These are phyloP conservation scores for Odontocerum albicorne DNA, from an alignment of 2,888 invertebrate genomes.

Conservation along the genomic window DNA sequence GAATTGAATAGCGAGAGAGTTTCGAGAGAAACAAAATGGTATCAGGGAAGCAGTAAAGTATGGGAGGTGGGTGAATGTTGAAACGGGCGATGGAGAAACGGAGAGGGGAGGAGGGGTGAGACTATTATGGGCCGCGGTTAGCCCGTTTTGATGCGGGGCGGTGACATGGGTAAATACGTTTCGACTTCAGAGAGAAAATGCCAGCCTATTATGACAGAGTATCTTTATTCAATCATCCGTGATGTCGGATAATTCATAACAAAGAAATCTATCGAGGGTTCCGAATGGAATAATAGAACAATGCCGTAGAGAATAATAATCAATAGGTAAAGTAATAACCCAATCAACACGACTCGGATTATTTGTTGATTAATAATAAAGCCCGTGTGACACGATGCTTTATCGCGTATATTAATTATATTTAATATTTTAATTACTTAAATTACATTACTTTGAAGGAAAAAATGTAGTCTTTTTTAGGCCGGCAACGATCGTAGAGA, in stretches of 20 bases:
- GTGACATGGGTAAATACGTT: constrained; percentile 25
- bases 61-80: too few relatives aligned
- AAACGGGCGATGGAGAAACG: constrained; percentile 9
- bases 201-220: constrained; percentile 23
- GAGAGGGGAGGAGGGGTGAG: constrained; percentile 7
- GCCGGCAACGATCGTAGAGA: too few relatives aligned
- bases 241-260: constrained; percentile 24
- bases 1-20: constrained; percentile 31
- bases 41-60: constrained; percentile 16
- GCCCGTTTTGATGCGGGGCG: constrained; percentile 28
- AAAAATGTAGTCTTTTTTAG: too few relatives aligned
- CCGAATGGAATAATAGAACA: too few relatives aligned
- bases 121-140: constrained; percentile 29
- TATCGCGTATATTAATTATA: too few relatives aligned
- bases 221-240: constrained; percentile 25
- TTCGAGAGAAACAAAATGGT: constrained; percentile 32
- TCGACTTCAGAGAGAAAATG: constrained; percentile 23
- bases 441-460: too few relatives aligned
- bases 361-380: too few relatives aligned
- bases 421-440: too few relatives aligned
- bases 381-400: too few relatives aligned
- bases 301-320: too few relatives aligned
- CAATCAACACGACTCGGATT: too few relatives aligned
- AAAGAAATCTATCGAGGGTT: constrained; percentile 21
- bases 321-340: too few relatives aligned